These are phyloP conservation scores for Parambassis ranga DNA, from an alignment of 2,797 vertebrate species.

Conservation along the genomic window DNA sequence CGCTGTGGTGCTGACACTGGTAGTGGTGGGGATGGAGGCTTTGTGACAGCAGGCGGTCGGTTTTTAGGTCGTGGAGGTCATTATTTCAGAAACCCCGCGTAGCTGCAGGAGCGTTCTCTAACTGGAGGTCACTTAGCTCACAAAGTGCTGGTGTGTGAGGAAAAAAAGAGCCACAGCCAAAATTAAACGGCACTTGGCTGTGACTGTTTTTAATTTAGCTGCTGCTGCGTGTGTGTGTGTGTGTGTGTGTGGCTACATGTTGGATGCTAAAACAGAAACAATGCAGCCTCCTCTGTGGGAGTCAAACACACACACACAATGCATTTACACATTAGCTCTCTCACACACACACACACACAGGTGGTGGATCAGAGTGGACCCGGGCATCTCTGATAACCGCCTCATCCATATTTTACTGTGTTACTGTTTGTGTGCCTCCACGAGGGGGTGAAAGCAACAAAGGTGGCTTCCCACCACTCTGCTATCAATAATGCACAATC, in stretches of 20 bases:
- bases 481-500: conserved; percentile 55
- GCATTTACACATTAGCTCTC: neutral
- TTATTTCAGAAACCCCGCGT: neutral
- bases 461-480: conserved; percentile 23
- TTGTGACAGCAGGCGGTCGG: neutral
- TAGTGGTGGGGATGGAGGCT: neutral
- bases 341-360: neutral
- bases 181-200: neutral
- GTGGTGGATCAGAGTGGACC: conserved; percentile 10
- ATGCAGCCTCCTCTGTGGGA: neutral
- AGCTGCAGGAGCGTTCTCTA: neutral
- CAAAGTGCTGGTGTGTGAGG: neutral
- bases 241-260: neutral
- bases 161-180: neutral
- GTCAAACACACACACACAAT: neutral
- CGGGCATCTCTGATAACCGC: conserved; percentile 50
- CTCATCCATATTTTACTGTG: conserved; percentile 68
- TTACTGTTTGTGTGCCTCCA: conserved; percentile 17
- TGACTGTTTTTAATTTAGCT: conserved; percentile 1
- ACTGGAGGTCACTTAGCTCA: neutral
- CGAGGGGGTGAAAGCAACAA: conserved; percentile 22
- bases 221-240: neutral
- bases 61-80: neutral
- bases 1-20: too few species aligned
- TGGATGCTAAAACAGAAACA: neutral